These are phyloP conservation scores for Diaprepes abbreviatus DNA, from an alignment of 2,888 invertebrate genomes.

Conservation along the genomic window DNA sequence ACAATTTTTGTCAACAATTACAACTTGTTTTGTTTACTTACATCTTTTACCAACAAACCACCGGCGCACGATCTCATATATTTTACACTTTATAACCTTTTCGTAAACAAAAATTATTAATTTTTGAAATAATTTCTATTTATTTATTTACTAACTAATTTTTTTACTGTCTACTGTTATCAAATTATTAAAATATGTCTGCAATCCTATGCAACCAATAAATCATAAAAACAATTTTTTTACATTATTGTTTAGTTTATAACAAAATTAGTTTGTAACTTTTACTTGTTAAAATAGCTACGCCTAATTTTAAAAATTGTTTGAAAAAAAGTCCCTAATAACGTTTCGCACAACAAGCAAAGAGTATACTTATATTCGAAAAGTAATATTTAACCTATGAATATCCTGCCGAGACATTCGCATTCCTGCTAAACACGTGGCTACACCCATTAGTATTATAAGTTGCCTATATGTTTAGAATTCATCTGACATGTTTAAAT, in stretches of 20 bases:
- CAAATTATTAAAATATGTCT: background rate
- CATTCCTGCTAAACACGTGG: background rate
- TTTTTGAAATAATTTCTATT: conserved; percentile 6
- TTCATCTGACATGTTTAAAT: background rate
- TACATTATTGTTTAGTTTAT: too few relatives aligned
- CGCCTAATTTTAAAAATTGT: background rate
- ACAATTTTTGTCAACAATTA: conserved; percentile 22
- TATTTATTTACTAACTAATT: conserved; percentile 36
- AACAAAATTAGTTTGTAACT: too few relatives aligned
- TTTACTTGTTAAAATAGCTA: background rate
- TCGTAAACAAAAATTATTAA: conserved; percentile 9
- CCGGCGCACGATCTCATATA: conserved; percentile 5
- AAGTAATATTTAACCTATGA: background rate
- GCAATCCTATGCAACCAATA: conserved; percentile 18
- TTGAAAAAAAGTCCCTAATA: too few relatives aligned
- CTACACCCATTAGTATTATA: background rate
- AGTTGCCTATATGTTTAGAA: conserved; percentile 12
- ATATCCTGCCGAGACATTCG: background rate
- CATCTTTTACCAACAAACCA: background rate
- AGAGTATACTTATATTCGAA: background rate
- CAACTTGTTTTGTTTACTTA: conserved; percentile 17
- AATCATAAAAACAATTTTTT: background rate
- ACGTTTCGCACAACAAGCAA: background rate
- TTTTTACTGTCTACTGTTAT: conserved; percentile 8
- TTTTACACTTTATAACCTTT: background rate